Conservation (phyloP, 2,888 invertebrate genomes). For the Dicycla oo region DNA sequence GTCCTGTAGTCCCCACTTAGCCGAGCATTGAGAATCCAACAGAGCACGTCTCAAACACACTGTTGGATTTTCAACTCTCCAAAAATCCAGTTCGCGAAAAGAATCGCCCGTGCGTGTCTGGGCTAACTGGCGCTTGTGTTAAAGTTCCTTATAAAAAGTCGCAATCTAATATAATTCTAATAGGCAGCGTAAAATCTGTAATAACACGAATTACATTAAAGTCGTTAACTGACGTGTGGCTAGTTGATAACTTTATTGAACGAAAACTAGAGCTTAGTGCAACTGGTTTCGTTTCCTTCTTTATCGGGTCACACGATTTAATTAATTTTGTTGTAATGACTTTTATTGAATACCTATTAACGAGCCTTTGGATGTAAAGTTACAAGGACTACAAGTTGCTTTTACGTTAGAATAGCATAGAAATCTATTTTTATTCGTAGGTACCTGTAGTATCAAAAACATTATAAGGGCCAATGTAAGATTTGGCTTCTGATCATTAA, state of each 20-base stretch:
- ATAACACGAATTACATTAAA: constrained; percentile 59
- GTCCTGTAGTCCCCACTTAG: no score
- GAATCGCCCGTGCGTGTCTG: no score
- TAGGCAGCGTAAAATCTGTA: constrained; percentile 63
- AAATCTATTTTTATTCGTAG: background rate
- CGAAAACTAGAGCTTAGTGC: constrained; percentile 51
- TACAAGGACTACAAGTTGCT: constrained; percentile 26
- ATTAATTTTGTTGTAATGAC: constrained; percentile 50
- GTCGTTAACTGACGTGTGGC: constrained; percentile 57
- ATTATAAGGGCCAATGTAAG: no score
- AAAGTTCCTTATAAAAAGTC: constrained; percentile 31
- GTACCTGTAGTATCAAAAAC: background rate
- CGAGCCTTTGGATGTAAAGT: constrained; percentile 13
- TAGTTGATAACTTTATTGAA: constrained; percentile 61
- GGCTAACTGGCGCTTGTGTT: constrained; percentile 26
- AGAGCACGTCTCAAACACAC: no score
- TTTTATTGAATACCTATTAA: constrained; percentile 46
- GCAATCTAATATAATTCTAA: constrained; percentile 62
- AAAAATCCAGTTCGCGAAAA: no score
- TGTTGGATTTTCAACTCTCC: no score
- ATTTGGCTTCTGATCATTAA: background rate
- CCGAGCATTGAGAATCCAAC: no score
- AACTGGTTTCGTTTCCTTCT: constrained; percentile 63
- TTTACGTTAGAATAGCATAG: background rate
- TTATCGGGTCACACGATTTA: constrained; percentile 42